A percentile compares a stretch with the other conserved stretches of the same genome.
These are phyloP conservation scores for Drosophila neocordata DNA, from an alignment of 1,140 invertebrate genomes.

Conservation along the genomic window DNA sequence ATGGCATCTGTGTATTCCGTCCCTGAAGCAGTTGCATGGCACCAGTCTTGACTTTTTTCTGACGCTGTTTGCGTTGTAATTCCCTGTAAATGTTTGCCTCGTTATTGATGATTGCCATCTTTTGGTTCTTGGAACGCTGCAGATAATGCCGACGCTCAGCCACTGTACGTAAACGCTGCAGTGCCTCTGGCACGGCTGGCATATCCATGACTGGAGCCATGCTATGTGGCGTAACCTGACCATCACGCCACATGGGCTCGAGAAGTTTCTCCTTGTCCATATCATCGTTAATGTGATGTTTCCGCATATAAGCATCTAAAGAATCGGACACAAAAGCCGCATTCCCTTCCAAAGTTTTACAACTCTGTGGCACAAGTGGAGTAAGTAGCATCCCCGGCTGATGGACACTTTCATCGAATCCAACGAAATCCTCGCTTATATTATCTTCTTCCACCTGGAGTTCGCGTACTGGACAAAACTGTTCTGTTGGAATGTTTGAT, in stretches of 20 bases:
- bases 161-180: constrained; percentile 71
- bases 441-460: constrained; percentile 24
- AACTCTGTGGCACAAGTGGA: constrained; percentile 65
- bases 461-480: neutral
- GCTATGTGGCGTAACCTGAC: constrained; percentile 63
- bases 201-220: constrained; percentile 69
- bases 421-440: constrained; percentile 70
- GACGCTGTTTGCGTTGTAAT: constrained; percentile 67
- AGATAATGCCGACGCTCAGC: constrained; percentile 72
- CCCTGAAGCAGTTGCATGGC: constrained; percentile 64
- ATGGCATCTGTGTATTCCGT: constrained; percentile 57
- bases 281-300: constrained; percentile 53
- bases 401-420: constrained; percentile 72
- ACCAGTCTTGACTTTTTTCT: constrained; percentile 60
- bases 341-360: constrained; percentile 50
- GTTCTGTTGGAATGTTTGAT: constrained; percentile 26
- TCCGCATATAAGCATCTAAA: constrained; percentile 67
- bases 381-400: constrained; percentile 77
- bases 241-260: constrained; percentile 68
- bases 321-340: constrained; percentile 71
- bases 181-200: constrained; percentile 69
- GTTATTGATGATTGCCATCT: constrained; percentile 79
- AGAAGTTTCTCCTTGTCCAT: constrained; percentile 58
- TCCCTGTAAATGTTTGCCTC: constrained; percentile 76
- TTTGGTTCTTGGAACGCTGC: constrained; percentile 68